Conservation (phyloP, 2,113 vertebrate species). For the Choloepus hoffmanni region DNA sequence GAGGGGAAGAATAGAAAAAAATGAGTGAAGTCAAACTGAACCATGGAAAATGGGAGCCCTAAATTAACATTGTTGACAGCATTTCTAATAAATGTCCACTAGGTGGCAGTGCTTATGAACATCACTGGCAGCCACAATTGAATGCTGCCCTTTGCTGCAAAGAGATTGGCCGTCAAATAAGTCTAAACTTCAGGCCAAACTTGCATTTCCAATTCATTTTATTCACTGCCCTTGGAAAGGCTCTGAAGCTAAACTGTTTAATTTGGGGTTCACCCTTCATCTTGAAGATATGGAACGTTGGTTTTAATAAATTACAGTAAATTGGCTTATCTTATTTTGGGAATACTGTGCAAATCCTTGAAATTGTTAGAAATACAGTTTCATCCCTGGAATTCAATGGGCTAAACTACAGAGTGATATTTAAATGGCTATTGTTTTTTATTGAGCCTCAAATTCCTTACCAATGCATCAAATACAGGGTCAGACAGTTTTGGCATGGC, state of each 20-base stretch:
- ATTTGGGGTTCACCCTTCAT: not conserved
- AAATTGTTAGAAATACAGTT: not conserved
- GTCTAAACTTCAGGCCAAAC: not conserved
- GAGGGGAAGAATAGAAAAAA: not conserved
- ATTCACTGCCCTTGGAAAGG: not conserved
- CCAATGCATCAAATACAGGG: not conserved
- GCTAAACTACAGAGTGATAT: not conserved
- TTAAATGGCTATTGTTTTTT: not conserved
- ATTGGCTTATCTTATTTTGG: not conserved
- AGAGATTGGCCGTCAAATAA: not conserved
- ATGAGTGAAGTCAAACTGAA: not conserved
- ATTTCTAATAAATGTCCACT: conserved; percentile 1
- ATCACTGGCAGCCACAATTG: not conserved
- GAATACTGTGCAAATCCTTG: not conserved
- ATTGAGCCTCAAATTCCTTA: not conserved
- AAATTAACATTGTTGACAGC: not conserved
- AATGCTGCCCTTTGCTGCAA: no score
- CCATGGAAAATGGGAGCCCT: not conserved
- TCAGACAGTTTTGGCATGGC: not conserved
- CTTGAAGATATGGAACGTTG: not conserved
- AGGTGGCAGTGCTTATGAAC: conserved; percentile 54
- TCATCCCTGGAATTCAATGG: not conserved
- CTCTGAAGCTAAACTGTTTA: not conserved
- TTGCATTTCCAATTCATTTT: not conserved
- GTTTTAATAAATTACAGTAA: not conserved